Conservation (phyloP, 2,113 vertebrate species). For the Protomyctophum bolini region DNA sequence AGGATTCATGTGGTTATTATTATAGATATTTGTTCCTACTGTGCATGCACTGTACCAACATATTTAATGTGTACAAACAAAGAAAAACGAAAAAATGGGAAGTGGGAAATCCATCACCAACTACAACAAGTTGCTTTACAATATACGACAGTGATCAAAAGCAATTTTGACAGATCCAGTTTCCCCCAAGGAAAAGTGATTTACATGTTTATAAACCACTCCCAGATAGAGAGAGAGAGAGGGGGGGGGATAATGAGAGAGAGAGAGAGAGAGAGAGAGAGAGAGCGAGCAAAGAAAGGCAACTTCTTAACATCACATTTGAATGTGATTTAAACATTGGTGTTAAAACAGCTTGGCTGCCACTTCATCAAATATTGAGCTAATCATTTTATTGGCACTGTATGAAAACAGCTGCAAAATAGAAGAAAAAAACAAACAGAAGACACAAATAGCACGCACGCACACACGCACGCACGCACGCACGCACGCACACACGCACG, state of each 20-base stretch:
- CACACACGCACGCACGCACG: background rate
- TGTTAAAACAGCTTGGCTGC: slow-evolving; percentile 72
- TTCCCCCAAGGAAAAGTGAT: slow-evolving; percentile 59
- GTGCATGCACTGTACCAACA: slow-evolving; percentile 26
- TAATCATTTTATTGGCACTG: slow-evolving; percentile 72
- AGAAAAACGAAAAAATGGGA: slow-evolving; percentile 28
- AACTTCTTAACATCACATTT: slow-evolving; percentile 62
- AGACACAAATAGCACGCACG: background rate
- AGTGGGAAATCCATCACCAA: slow-evolving; percentile 62
- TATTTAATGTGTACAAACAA: slow-evolving; percentile 39
- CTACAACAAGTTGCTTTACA: slow-evolving; percentile 48
- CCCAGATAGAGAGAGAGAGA: slow-evolving; percentile 6
- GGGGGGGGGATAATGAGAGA: background rate
- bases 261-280: slow-evolving; percentile 3
- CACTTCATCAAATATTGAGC: slow-evolving; percentile 76
- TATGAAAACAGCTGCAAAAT: slow-evolving; percentile 70
- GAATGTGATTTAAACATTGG: slow-evolving; percentile 62
- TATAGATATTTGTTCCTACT: no score
- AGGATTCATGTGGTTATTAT: no score
- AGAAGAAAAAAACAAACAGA: slow-evolving; percentile 19
- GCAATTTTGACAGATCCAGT: slow-evolving; percentile 69
- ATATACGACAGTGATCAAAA: slow-evolving; percentile 55
- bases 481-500: background rate
- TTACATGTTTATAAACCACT: slow-evolving; percentile 69
- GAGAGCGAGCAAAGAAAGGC: background rate